These are phyloP conservation scores for Atta texana DNA, from an alignment of 1,140 invertebrate genomes.

Conservation along the genomic window DNA sequence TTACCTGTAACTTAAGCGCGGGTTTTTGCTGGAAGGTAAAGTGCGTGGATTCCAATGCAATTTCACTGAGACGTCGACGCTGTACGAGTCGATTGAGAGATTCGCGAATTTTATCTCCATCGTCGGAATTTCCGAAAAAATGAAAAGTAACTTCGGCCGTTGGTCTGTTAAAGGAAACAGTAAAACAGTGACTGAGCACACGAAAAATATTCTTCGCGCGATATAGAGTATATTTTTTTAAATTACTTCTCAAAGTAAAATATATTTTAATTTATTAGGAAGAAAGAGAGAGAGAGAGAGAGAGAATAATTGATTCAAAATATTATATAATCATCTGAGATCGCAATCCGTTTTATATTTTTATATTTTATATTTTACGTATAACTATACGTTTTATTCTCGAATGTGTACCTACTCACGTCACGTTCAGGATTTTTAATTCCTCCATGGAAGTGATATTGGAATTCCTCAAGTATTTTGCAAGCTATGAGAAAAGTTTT, in stretches of 20 bases:
- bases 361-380: slow-evolving; percentile 15
- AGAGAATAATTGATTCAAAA: background rate
- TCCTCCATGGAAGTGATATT: slow-evolving; percentile 90
- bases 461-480: slow-evolving; percentile 88
- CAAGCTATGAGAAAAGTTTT: slow-evolving; percentile 86
- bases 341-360: slow-evolving; percentile 15
- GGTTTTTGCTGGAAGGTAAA: slow-evolving; percentile 88
- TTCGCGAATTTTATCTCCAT: slow-evolving; percentile 88
- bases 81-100: slow-evolving; percentile 88
- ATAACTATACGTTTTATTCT: slow-evolving; percentile 64
- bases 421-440: slow-evolving; percentile 89
- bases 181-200: background rate
- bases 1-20: slow-evolving; percentile 87
- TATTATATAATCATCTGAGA: background rate
- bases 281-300: background rate
- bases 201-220: background rate
- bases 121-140: slow-evolving; percentile 88
- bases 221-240: background rate
- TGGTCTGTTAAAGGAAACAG: slow-evolving; percentile 81
- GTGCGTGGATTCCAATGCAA: slow-evolving; percentile 88
- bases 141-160: slow-evolving; percentile 89
- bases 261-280: background rate
- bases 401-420: slow-evolving; percentile 86
- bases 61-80: slow-evolving; percentile 88
- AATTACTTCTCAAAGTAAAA: background rate